Evolutionary conservation across 1,140 invertebrate genomes (phyloP).

Genomic region (Andricus grossulariae): DNA sequence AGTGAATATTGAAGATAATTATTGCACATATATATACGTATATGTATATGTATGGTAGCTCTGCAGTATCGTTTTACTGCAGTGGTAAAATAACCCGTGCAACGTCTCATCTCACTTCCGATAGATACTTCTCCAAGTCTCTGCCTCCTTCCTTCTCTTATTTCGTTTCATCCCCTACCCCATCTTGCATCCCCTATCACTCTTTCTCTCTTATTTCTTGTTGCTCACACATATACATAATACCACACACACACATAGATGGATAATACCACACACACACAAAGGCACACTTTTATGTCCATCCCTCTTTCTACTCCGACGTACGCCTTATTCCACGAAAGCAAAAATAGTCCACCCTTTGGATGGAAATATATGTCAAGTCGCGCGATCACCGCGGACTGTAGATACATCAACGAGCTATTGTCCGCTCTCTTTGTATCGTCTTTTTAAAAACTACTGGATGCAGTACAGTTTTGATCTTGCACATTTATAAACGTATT

Average conservation of each 20-base stretch:
- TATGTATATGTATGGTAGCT: not conserved
- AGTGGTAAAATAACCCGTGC: not conserved
- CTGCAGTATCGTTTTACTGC: slow-evolving; percentile 12
- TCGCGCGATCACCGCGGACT: slow-evolving; percentile 57
- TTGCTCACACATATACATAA: not conserved
- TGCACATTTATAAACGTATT: not conserved
- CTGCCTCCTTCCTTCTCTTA: not conserved
- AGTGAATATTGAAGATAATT: not conserved
- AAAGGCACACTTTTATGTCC: not conserved
- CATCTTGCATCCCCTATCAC: not conserved
- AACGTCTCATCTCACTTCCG: slow-evolving; percentile 8
- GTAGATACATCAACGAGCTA: slow-evolving; percentile 51
- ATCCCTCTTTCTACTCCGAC: slow-evolving; percentile 33
- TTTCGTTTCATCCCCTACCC: too few species aligned
- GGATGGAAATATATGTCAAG: slow-evolving; percentile 67
- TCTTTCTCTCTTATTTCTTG: slow-evolving; percentile 13
- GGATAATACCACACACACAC: not conserved
- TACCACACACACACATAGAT: not conserved
- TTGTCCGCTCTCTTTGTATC: slow-evolving; percentile 45
- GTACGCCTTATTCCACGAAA: slow-evolving; percentile 26
- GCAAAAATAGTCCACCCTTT: slow-evolving; percentile 64
- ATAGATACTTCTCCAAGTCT: slow-evolving; percentile 1
- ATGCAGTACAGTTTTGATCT: not conserved
- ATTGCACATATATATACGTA: too few species aligned
- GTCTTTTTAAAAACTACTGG: slow-evolving; percentile 30